phyloP scores from a whole-genome alignment of 1,140 invertebrate genomes.

The Scaptomyza pallida region DNA sequence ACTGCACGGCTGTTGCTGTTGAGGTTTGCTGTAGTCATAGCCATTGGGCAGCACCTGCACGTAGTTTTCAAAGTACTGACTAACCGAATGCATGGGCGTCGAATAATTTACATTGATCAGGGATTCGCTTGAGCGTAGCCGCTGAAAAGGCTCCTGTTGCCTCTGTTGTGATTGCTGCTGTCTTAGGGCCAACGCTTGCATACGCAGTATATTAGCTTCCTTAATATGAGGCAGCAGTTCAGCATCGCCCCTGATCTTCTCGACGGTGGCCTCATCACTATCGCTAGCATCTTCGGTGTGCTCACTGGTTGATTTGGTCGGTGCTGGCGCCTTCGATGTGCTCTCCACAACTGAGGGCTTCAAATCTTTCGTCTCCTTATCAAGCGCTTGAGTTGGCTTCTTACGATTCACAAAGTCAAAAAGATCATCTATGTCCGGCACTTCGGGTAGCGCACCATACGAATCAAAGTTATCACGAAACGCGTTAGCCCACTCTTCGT shows the following conservation, averaged over 20 bases:
- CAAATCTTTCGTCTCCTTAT: constrained; percentile 28
- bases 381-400: constrained; percentile 32
- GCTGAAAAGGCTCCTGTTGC: constrained; percentile 29
- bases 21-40: constrained; percentile 70
- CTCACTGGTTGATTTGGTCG: constrained; percentile 40
- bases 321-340: constrained; percentile 29
- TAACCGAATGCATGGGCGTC: constrained; percentile 71
- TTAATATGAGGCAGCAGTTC: constrained; percentile 72
- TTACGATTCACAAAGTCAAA: constrained; percentile 80
- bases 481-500: constrained; percentile 74
- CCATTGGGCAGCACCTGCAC: constrained; percentile 69
- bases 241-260: constrained; percentile 81
- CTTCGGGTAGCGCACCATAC: constrained; percentile 74
- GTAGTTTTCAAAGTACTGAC: constrained; percentile 76
- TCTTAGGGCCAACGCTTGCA: constrained; percentile 50
- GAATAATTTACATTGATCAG: constrained; percentile 73
- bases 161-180: constrained; percentile 18
- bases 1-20: constrained; percentile 43
- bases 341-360: constrained; percentile 30
- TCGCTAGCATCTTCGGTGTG: constrained; percentile 36
- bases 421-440: constrained; percentile 80
- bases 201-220: constrained; percentile 62
- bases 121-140: constrained; percentile 55
- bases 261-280: constrained; percentile 61
- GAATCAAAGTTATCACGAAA: constrained; percentile 81